Evolutionary conservation across 2,888 invertebrate genomes (phyloP), one percentile per base, ranked within the genome.

Genomic region (Idaea biselata): DNA sequence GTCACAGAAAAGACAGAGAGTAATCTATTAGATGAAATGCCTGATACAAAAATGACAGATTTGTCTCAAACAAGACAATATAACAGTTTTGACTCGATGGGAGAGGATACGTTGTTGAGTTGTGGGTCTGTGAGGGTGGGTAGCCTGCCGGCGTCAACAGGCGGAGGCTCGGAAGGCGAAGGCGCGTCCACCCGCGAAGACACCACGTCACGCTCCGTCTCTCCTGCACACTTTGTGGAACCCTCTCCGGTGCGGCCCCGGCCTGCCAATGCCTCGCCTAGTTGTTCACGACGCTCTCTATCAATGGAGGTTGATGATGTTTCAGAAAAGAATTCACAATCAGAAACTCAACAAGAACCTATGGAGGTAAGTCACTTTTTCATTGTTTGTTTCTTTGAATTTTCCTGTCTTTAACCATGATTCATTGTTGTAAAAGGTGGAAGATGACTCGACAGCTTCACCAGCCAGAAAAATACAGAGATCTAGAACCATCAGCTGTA

Each of bases 31-130:
- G 92, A 92, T 79, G 92, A 92, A 80, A 91, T 93, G 82, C 87
- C 93, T 58, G 92, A 92, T 74, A 91, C 93, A 25, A 93, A 93
- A 82, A 93, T 93, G 91, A 88, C 91, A 79, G 91, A 93, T 75
- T 77, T 93, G 66, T 88, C 93, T 67, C 91, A 93, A 73, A 91
- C 88, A 18, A 86, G 90, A 79, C 91, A 91, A 72, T 93, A 90
- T 70, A 91, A 87, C 72, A 93, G 92, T 73, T 91, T 91, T 83
- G 91, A 90, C 73, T 90, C 91, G 6, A 93, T 93, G 84, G 90
- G 90, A 73, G 91, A 93, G 67, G 90, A 92, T 33, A 84, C 89
- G 63, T 79, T 89, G 63, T 77, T 93, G 68, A 89, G 87, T 68
- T 92, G 91, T 83, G 91, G 91, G 1, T 87, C 91, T 60, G 91